A percentile compares a stretch with the other conserved stretches of the same genome.
phyloP scores from a whole-genome alignment of 1,140 invertebrate genomes.

The Frieseomelitta varia region DNA sequence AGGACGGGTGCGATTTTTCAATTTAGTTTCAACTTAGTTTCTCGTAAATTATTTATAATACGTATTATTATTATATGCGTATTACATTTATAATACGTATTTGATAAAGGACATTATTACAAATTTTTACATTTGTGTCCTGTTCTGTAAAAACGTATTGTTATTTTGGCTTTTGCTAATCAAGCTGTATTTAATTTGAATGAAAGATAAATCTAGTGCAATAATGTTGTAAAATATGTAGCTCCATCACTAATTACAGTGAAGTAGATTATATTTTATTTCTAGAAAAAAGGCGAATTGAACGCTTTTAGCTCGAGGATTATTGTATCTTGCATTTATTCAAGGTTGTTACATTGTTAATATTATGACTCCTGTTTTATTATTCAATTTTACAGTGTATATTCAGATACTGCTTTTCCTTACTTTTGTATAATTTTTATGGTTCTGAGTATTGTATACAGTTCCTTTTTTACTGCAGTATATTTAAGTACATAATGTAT shows the following conservation, averaged over 20 bases:
- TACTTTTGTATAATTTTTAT: neutral
- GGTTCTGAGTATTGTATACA: neutral
- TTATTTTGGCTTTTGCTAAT: neutral
- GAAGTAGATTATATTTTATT: neutral
- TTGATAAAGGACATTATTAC: neutral
- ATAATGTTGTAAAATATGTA: conserved; percentile 13
- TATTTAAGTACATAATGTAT: neutral
- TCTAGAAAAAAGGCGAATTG: neutral
- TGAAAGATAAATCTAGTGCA: conserved; percentile 11
- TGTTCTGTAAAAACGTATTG: neutral
- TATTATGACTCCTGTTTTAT: neutral
- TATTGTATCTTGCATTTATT: neutral
- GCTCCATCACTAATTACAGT: neutral
- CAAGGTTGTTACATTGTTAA: neutral
- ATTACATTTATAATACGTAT: conserved; percentile 14
- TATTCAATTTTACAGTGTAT: neutral
- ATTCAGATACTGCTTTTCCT: neutral
- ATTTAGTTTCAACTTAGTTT: conserved; percentile 17
- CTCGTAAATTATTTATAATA: conserved; percentile 18
- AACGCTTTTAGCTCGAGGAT: neutral
- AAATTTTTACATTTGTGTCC: neutral
- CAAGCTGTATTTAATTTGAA: neutral
- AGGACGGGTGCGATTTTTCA: conserved; percentile 2
- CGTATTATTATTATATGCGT: too few relatives aligned
- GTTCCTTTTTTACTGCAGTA: conserved; percentile 5